Percentiles rank a stretch among this genome's conserved stretches.
These are phyloP conservation scores for Ephialtes manifestator DNA, from an alignment of 2,888 invertebrate genomes.

Conservation along the genomic window DNA sequence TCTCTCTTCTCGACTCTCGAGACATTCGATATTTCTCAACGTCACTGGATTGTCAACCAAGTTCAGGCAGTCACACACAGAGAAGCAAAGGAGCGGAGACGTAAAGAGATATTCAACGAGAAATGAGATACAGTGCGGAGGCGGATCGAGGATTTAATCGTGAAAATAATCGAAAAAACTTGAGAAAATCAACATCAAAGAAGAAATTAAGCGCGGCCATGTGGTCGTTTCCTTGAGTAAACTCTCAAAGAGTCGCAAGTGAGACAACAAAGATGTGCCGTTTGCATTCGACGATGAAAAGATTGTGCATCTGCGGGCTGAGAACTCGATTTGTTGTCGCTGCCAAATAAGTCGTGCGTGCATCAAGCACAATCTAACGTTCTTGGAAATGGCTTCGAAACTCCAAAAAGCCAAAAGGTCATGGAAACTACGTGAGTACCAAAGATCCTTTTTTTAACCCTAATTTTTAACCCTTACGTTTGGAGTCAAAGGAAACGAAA, in stretches of 20 bases:
- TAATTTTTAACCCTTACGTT: constrained; percentile 14
- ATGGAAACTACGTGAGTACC: constrained; percentile 93
- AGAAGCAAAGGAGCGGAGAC: constrained; percentile 71
- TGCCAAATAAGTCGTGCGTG: constrained; percentile 83
- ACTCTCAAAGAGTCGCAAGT: not conserved
- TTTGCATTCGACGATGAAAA: constrained; percentile 77
- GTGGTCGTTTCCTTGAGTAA: constrained; percentile 15
- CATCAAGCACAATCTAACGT: constrained; percentile 74
- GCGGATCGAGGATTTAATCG: constrained; percentile 73
- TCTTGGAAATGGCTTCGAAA: constrained; percentile 83
- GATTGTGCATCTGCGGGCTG: constrained; percentile 77
- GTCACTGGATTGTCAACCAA: constrained; percentile 39
- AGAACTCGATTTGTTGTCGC: constrained; percentile 80
- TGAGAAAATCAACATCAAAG: constrained; percentile 27
- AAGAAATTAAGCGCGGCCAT: not conserved
- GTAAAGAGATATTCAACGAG: constrained; percentile 68
- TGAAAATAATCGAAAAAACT: constrained; percentile 49
- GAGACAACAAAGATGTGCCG: constrained; percentile 75
- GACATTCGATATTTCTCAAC: constrained; percentile 74
- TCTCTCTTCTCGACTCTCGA: constrained; percentile 58
- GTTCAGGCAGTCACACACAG: constrained; percentile 25
- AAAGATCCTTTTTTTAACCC: too few relatives aligned
- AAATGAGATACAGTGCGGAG: constrained; percentile 78
- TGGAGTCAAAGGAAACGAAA: not conserved
- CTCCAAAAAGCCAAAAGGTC: constrained; percentile 89